Percentiles rank a stretch among this genome's conserved stretches.
These are phyloP conservation scores for Cochlearius cochlearius DNA, from an alignment of 2,113 vertebrate species.

Conservation along the genomic window DNA sequence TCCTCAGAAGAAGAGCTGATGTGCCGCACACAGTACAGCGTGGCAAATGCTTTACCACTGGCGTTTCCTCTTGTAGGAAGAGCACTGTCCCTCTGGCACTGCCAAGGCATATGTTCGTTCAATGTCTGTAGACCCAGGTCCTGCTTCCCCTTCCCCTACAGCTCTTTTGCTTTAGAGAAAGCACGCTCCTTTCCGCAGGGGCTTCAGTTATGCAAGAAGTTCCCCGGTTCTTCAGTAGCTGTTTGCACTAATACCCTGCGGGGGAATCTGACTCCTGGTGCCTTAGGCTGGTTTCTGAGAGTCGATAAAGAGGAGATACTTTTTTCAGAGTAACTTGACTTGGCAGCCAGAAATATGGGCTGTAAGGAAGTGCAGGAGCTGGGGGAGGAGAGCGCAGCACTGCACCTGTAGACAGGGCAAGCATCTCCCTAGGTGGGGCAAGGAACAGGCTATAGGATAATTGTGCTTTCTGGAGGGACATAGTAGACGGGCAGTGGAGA, in stretches of 20 bases:
- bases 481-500: not conserved
- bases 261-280: not conserved
- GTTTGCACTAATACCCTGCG: not conserved
- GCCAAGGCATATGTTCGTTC: not conserved
- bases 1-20: not conserved
- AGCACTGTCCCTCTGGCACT: not conserved
- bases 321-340: not conserved
- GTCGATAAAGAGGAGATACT: not conserved
- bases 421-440: not conserved
- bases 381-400: not conserved
- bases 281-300: not conserved
- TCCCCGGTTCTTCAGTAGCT: not conserved
- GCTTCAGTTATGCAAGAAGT: not conserved
- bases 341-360: not conserved
- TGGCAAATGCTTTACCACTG: not conserved
- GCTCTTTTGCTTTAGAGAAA: constrained; percentile 33
- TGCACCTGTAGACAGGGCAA: not conserved
- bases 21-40: not conserved
- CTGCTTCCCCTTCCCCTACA: not conserved
- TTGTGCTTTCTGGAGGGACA: not conserved
- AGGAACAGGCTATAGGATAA: not conserved
- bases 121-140: not conserved
- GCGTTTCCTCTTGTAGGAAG: not conserved
- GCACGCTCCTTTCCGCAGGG: not conserved
- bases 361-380: not conserved